Evolutionary conservation across 2,797 vertebrate species (phyloP).

Genomic region (Psittacula echo): DNA sequence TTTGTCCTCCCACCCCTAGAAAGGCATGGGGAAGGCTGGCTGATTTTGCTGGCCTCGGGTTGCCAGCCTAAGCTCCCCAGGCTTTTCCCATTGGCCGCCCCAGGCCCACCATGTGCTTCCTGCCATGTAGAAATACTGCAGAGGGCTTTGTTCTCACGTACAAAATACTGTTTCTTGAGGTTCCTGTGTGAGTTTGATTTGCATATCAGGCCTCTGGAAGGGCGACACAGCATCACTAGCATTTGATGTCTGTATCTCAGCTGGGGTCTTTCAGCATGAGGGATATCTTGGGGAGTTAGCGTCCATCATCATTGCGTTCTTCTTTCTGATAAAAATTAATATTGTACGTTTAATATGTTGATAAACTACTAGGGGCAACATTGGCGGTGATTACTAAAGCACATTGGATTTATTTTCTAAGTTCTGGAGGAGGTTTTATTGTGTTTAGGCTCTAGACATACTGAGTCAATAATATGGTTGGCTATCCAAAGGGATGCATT

Average conservation of each 20-base stretch:
- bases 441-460: neutral
- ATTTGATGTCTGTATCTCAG: slow-evolving; percentile 25
- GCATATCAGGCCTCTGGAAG: slow-evolving; percentile 18
- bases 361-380: neutral
- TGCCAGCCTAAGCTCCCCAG: neutral
- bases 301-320: neutral
- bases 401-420: slow-evolving; percentile 29
- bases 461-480: slow-evolving; percentile 5
- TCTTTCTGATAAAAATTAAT: neutral
- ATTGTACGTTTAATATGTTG: neutral
- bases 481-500: slow-evolving; percentile 1
- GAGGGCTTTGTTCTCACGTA: neutral
- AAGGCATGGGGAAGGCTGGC: neutral
- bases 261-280: slow-evolving; percentile 13
- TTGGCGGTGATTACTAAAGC: slow-evolving; percentile 23
- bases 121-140: neutral
- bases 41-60: neutral
- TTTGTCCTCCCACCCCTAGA: neutral
- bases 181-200: slow-evolving; percentile 40
- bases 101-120: neutral
- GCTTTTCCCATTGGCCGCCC: neutral
- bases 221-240: neutral
- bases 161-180: slow-evolving; percentile 8
- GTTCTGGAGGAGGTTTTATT: neutral
- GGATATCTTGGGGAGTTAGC: neutral